These are phyloP conservation scores for Seriola dumerili DNA, from an alignment of 2,113 vertebrate species.

Conservation along the genomic window DNA sequence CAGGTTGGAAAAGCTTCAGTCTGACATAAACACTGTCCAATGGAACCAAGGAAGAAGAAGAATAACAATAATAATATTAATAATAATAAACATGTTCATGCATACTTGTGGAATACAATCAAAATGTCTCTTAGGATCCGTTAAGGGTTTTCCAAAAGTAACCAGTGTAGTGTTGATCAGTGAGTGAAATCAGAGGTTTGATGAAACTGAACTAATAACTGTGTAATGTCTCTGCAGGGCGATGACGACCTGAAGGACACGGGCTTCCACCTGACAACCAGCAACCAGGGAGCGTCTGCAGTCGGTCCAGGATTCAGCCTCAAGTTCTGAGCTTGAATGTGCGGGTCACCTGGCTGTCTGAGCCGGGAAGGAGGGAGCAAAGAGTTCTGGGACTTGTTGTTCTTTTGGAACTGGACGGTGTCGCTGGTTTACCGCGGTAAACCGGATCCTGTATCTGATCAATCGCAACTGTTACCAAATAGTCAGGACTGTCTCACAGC, in stretches of 20 bases:
- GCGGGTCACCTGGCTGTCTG: background rate
- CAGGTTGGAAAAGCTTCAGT: background rate
- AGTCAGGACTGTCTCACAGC: slow-evolving; percentile 74
- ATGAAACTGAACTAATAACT: background rate
- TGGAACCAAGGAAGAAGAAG: background rate
- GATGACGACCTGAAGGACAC: slow-evolving; percentile 97
- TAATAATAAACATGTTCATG: slow-evolving; percentile 2
- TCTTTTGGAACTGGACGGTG: slow-evolving; percentile 28
- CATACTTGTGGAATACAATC: slow-evolving; percentile 21
- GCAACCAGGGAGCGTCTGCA: slow-evolving; percentile 95
- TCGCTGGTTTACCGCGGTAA: slow-evolving; percentile 35
- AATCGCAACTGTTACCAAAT: slow-evolving; percentile 47
- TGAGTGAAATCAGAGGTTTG: background rate
- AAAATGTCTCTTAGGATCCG: background rate
- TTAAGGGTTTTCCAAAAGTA: slow-evolving; percentile 4
- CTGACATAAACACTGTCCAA: background rate
- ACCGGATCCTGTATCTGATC: slow-evolving; percentile 48
- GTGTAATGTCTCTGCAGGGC: slow-evolving; percentile 80
- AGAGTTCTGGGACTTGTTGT: slow-evolving; percentile 47
- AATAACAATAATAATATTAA: background rate
- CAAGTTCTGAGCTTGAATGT: slow-evolving; percentile 88
- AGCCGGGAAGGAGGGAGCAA: slow-evolving; percentile 22
- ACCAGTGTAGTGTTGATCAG: slow-evolving; percentile 20
- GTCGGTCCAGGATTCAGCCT: slow-evolving; percentile 97
- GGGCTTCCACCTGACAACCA: slow-evolving; percentile 96